Percentiles rank a stretch among this genome's conserved stretches.
Conservation (phyloP, 1,140 invertebrate genomes). For the Trichomalopsis sarcophagae region DNA sequence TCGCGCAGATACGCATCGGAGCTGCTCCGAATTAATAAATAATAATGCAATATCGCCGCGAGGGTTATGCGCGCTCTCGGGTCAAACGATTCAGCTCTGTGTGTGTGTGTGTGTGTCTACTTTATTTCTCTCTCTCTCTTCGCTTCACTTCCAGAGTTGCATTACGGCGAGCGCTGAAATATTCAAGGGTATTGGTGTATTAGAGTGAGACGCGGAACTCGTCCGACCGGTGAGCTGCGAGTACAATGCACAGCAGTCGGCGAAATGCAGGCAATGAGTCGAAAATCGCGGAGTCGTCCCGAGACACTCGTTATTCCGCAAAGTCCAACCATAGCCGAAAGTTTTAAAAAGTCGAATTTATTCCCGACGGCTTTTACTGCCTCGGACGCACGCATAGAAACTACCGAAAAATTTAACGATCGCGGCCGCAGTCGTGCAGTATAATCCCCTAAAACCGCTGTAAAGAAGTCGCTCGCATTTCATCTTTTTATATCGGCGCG, state of each 20-base stretch:
- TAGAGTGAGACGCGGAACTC: background rate
- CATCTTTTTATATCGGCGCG: too few species aligned
- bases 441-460: too few species aligned
- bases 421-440: too few species aligned
- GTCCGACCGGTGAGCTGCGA: background rate
- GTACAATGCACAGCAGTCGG: background rate
- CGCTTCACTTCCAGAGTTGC: background rate
- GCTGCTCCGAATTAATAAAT: slow-evolving; percentile 73
- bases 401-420: too few species aligned
- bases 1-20: slow-evolving; percentile 69
- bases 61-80: background rate
- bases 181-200: background rate
- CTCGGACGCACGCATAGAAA: too few species aligned
- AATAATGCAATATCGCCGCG: slow-evolving; percentile 71
- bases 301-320: too few species aligned
- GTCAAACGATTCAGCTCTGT: background rate
- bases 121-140: background rate
- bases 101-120: background rate
- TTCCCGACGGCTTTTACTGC: too few species aligned
- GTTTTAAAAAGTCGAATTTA: too few species aligned
- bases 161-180: background rate
- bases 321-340: too few species aligned
- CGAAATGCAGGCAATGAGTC: background rate
- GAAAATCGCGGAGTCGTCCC: too few species aligned
- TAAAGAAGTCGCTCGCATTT: too few species aligned